phyloP scores from a whole-genome alignment of 2,888 invertebrate species.

The Acanthosepion lycidas region DNA sequence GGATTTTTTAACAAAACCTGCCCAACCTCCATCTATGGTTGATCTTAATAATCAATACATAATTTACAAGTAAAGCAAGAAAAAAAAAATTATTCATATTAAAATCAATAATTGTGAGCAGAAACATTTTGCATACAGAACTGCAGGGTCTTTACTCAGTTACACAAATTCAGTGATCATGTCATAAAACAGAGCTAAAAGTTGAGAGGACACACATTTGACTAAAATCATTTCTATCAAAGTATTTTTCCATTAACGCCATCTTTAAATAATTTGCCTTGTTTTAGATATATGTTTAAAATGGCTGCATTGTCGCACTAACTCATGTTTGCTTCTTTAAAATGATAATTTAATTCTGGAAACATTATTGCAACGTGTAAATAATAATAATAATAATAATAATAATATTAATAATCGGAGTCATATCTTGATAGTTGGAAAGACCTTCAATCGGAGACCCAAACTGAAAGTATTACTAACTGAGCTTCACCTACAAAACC shows the following conservation, averaged over 20 bases:
- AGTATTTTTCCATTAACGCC: background rate
- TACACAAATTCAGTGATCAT: background rate
- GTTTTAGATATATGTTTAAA: too few species aligned
- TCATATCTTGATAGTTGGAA: too few species aligned
- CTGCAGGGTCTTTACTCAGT: background rate
- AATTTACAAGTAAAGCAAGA: background rate
- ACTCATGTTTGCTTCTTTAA: too few species aligned
- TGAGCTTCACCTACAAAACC: too few species aligned
- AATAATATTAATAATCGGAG: too few species aligned
- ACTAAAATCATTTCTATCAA: background rate
- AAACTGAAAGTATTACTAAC: too few species aligned
- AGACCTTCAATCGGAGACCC: too few species aligned
- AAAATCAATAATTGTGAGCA: background rate
- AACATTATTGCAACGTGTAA: too few species aligned
- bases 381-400: too few species aligned
- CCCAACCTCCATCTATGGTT: background rate
- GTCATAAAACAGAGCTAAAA: background rate
- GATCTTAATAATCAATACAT: conserved; percentile 33
- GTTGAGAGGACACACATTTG: background rate
- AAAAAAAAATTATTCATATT: background rate
- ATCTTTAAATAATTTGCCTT: too few species aligned
- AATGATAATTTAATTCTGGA: too few species aligned
- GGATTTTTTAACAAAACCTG: background rate
- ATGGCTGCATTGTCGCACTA: too few species aligned
- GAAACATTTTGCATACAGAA: conserved; percentile 33